Evolutionary conservation across 1,140 invertebrate species (phyloP), one percentile per base, ranked within the genome.

Genomic region (Argopecten irradians): DNA sequence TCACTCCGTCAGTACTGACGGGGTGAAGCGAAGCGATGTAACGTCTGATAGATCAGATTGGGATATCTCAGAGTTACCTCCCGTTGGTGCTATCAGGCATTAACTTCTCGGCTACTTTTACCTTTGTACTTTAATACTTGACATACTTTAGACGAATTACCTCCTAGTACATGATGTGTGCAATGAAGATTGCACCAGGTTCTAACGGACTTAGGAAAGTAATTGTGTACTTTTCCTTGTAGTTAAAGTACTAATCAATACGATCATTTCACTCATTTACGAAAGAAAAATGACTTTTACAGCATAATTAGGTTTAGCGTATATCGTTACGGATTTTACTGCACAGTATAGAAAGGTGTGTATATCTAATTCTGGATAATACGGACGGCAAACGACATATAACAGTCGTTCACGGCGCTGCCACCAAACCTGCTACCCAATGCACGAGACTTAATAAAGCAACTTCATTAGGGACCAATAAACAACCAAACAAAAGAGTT

Each of bases 241-340:
- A 16, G 8, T 71, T 71, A 28, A 71, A 22, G n/a, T 5, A 0
- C 5, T 71, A n/a, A 71, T 71, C 55, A 71, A 71, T 71, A 71
- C 55, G 28, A 28, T n/a, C 55, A 16, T 71, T n/a, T 28, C 22
- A 71, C 55, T 71, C 28, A n/a, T 71, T 3, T 71, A 71, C 55
- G 55, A n/a, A 71, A 28, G 55, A 71, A 71, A 71, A 71, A 71
- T 71, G 55, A 71, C 55, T 71, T 71, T 71, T 28, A 71, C 55
- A 71, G 55, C n/a, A 71, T 71, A 71, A 71, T 71, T 71, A 11
- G 55, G 55, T 71, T 71, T 71, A 71, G 55, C 28, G n/a, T 71
- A 71, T 71, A 71, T 71, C 5, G 55, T 71, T 71, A 71, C 8
- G 55, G 55, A 71, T n/a, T 71, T n/a, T 71, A 71, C 22, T 71